A percentile compares a stretch with the other conserved stretches of the same genome.
Conservation (phyloP, 1,140 invertebrate genomes). For the Pectinophora gossypiella region DNA sequence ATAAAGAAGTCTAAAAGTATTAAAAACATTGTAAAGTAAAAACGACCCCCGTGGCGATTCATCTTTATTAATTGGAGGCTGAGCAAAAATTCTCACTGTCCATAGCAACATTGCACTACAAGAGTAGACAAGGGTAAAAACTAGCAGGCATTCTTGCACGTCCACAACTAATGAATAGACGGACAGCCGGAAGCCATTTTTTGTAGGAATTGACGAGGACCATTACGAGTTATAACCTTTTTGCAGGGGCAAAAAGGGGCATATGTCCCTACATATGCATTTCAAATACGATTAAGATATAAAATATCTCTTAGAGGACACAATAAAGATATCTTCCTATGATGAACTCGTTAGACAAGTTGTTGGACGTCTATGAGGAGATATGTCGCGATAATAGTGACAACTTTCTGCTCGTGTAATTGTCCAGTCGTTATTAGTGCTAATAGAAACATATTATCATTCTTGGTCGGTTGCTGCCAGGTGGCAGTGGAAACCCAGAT, state of each 20-base stretch:
- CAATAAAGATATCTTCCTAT: neutral
- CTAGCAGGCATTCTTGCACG: neutral
- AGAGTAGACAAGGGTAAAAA: neutral
- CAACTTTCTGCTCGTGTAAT: no score
- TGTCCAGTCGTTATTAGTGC: no score
- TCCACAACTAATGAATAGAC: constrained; percentile 1
- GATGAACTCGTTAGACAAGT: neutral
- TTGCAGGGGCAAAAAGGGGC: no score
- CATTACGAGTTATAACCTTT: no score
- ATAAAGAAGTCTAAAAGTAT: no score
- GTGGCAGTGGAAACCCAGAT: no score
- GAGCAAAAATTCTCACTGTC: neutral
- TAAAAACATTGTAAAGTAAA: no score
- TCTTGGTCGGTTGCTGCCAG: no score
- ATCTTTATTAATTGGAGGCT: neutral
- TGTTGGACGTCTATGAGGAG: neutral
- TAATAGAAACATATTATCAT: no score
- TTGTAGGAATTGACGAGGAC: neutral
- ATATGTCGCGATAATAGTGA: neutral
- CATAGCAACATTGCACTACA: neutral
- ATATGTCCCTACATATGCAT: no score
- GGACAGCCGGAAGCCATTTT: neutral
- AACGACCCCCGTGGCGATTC: neutral
- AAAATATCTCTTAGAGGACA: neutral
- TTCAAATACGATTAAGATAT: neutral